Percentiles rank a stretch among this genome's conserved stretches.
These are phyloP conservation scores for Acanthococcus lagerstroemiae DNA, from an alignment of 2,888 invertebrate genomes.

Conservation along the genomic window DNA sequence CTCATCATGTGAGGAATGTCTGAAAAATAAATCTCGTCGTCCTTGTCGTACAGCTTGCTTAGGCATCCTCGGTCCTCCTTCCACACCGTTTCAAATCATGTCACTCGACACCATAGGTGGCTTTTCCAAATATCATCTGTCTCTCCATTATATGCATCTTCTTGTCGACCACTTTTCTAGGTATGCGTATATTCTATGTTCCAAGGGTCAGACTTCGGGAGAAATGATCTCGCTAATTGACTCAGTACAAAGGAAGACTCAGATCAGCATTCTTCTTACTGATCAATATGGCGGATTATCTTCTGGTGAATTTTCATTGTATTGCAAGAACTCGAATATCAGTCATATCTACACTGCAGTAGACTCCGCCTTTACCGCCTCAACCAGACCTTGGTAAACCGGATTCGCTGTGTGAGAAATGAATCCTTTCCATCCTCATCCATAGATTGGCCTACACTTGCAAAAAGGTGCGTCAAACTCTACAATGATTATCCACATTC, in stretches of 20 bases:
- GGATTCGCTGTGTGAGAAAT: neutral
- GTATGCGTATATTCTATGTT: constrained; percentile 37
- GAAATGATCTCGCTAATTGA: neutral
- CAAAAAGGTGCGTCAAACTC: neutral
- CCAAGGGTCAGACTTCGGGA: constrained; percentile 35
- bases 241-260: neutral
- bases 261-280: neutral
- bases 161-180: constrained; percentile 37
- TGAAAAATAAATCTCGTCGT: neutral
- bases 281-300: neutral
- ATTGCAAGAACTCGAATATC: neutral
- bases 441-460: neutral
- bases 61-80: constrained; percentile 38
- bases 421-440: neutral
- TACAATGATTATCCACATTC: neutral
- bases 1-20: neutral
- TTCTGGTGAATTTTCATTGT: neutral
- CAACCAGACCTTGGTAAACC: neutral
- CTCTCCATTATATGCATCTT: constrained; percentile 38
- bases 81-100: constrained; percentile 37
- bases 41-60: constrained; percentile 33
- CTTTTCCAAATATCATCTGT: constrained; percentile 36
- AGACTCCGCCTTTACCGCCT: too few species aligned
- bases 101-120: constrained; percentile 39
- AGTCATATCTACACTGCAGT: neutral